Evolutionary conservation across 2,888 invertebrate species (phyloP).

Genomic region (Ommatoiulus sabulosus): DNA sequence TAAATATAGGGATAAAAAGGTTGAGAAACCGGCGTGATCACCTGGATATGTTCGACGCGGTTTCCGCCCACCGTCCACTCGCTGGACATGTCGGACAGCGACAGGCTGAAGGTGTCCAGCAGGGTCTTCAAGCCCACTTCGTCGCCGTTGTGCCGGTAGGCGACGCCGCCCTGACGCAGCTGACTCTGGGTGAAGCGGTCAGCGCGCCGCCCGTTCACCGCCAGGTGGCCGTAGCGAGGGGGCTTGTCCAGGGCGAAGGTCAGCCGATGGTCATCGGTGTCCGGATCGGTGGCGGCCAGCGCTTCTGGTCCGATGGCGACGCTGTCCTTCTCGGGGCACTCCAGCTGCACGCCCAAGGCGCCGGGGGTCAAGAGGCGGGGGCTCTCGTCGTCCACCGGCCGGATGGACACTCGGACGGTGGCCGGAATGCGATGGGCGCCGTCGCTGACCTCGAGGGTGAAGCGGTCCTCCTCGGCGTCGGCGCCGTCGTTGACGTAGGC

Average conservation of each 20-base stretch:
- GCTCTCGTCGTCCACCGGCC: conserved; percentile 65
- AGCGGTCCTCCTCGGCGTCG: conserved; percentile 64
- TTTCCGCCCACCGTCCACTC: conserved; percentile 64
- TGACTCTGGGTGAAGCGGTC: conserved; percentile 66
- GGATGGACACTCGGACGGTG: conserved; percentile 64
- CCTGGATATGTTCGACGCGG: conserved; percentile 63
- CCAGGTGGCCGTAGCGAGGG: conserved; percentile 64
- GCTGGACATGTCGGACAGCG: conserved; percentile 64
- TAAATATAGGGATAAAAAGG: too few relatives aligned
- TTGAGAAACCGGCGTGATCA: too few relatives aligned
- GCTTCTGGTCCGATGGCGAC: conserved; percentile 62
- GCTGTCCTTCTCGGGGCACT: conserved; percentile 64
- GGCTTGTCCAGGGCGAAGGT: conserved; percentile 64
- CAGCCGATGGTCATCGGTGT: conserved; percentile 64
- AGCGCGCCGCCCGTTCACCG: conserved; percentile 62
- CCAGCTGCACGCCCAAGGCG: conserved; percentile 62
- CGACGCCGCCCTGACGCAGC: conserved; percentile 63
- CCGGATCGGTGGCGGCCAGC: conserved; percentile 64
- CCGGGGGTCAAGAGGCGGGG: conserved; percentile 63
- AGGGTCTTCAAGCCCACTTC: conserved; percentile 64
- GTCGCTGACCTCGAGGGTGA: conserved; percentile 66
- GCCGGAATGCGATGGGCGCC: conserved; percentile 66
- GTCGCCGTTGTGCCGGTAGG: conserved; percentile 65
- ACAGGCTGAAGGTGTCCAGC: conserved; percentile 65
- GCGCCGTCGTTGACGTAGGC: conserved; percentile 65